Conservation (phyloP, 2,888 invertebrate species). For the Caenorhabditis parvicauda region DNA sequence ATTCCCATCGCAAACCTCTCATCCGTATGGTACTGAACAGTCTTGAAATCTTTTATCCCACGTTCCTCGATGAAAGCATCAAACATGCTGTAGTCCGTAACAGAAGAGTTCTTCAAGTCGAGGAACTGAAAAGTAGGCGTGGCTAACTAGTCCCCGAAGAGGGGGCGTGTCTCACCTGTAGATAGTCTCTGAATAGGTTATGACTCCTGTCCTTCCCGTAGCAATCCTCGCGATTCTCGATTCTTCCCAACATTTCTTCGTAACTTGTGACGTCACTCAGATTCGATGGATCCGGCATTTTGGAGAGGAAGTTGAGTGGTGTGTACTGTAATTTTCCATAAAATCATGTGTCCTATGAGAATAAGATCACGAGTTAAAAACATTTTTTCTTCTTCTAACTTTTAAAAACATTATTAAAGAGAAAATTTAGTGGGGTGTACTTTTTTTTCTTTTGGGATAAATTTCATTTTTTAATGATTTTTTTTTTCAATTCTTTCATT, state of each 20-base stretch:
- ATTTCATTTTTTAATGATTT: too few species aligned
- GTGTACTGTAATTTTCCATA: conserved; percentile 43
- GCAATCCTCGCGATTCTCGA: conserved; percentile 40
- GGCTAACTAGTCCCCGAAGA: too few species aligned
- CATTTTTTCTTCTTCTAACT: too few species aligned
- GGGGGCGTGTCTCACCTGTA: conserved; percentile 21
- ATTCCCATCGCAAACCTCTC: too few species aligned
- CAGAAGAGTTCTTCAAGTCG: conserved; percentile 4
- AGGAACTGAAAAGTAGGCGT: conserved; percentile 5
- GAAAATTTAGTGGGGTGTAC: too few species aligned
- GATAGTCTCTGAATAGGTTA: conserved; percentile 42
- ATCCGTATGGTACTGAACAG: conserved; percentile 35
- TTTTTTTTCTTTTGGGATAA: too few species aligned
- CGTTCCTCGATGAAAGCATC: conserved; percentile 31
- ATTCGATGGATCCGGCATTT: conserved; percentile 41
- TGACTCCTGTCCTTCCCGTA: conserved; percentile 33
- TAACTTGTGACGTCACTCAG: conserved; percentile 26
- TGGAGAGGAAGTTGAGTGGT: conserved; percentile 52
- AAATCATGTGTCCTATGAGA: background rate
- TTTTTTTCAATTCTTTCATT: too few species aligned
- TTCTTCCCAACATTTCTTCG: conserved; percentile 30
- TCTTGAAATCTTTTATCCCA: conserved; percentile 32
- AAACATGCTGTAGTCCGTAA: conserved; percentile 15
- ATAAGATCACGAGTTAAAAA: background rate
- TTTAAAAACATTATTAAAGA: too few species aligned